phyloP scores from a whole-genome alignment of 2,888 invertebrate species.

The Nymphalis urticae region DNA sequence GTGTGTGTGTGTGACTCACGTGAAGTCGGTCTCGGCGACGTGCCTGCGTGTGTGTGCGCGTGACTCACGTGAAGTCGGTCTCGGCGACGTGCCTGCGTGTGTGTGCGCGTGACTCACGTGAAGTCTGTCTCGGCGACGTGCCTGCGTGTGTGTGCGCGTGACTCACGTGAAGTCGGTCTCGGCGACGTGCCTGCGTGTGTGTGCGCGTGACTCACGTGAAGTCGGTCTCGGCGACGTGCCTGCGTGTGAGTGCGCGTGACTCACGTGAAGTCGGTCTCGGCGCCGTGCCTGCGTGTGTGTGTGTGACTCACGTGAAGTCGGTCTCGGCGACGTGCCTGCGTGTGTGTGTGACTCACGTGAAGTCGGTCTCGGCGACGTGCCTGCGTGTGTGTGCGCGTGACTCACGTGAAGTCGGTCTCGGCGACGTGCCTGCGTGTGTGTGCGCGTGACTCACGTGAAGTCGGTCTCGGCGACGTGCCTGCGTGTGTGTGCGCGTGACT shows the following conservation, averaged over 20 bases:
- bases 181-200: not conserved
- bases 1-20: not conserved
- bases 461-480: conserved; percentile 66
- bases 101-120: conserved; percentile 51
- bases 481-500: conserved; percentile 29
- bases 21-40: too few species aligned
- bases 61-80: conserved; percentile 62
- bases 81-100: conserved; percentile 60
- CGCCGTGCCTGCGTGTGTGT: not conserved
- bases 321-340: conserved; percentile 62
- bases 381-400: not conserved
- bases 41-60: not conserved
- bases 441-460: conserved; percentile 58
- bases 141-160: conserved; percentile 33
- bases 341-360: too few species aligned
- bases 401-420: conserved; percentile 66
- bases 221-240: not conserved
- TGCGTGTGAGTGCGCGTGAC: not conserved
- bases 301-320: conserved; percentile 59
- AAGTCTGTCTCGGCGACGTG: conserved; percentile 69
- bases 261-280: too few species aligned
- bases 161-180: conserved; percentile 66
- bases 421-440: conserved; percentile 54
- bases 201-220: not conserved
- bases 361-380: too few species aligned